Evolutionary conservation across 2,888 invertebrate species (phyloP), one percentile per base, ranked within the genome.

Genomic region (Synanthedon andrenaeformis): DNA sequence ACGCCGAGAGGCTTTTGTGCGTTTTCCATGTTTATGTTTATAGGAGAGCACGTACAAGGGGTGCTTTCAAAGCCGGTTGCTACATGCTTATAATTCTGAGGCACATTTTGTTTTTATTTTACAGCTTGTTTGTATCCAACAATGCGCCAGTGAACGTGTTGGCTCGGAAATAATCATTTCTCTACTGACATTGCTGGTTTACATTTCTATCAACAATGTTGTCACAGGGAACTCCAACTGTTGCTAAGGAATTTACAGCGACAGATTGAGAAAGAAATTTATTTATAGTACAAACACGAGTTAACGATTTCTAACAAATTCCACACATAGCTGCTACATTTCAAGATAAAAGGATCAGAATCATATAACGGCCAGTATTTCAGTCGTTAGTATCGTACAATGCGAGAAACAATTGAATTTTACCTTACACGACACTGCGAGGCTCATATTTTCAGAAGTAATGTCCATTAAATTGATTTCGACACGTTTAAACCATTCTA

Each of bases 11-110:
- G 85, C 85, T 84, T 85, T 87, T 84, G 85, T 86, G 83, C 85
- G 82, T 86, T 87, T 83, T 82, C 83, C 82, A 83, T 85, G 84
- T 84, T 82, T 83, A 86, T 86, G 85, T 82, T 82, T 85, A 84
- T 84, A 86, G 82, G 71, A 77, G 76, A 78, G 76, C 84, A 82
- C 82, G 86, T 82, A 82, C 81, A 77, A 77, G 82, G 80, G 82
- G 76, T 76, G 80, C 82, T 84, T 83, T 83, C 81, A 83, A 73
- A 75, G 78, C 66, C 74, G 70, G 76, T 77, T 75, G 79, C 77
- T 75, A 63, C 71, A 41, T 52, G 52, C 52, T 52, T 65, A 67
- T 66, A 79, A 79, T 80, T 80, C 74, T 70, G 74, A 74, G 70
- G 70, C 68, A 62, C 66, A 74, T 73, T 77, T 53, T 78, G 72